Evolutionary conservation across 2,797 vertebrate species (phyloP), one percentile per base, ranked within the genome.

Genomic region (Cheirogaleus major): DNA sequence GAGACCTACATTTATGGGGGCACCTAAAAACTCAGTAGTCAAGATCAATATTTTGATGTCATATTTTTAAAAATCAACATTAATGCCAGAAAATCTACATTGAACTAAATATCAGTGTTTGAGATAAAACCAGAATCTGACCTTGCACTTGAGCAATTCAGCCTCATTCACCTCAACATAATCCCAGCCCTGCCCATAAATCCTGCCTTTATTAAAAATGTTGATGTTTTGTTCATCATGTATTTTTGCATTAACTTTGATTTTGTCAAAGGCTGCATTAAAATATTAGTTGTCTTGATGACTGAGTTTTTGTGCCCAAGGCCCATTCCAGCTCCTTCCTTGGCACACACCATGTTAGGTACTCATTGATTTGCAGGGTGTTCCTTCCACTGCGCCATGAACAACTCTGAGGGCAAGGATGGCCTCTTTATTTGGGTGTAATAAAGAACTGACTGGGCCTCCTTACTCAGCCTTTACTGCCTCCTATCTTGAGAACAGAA

Each of bases 181-280:
- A 30, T 17, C 38, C 22, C 30, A 59, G 18, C 32, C 38, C 23
- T 87, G 61, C 70, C 72, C 52, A 3, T 6, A 32, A n/a, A 81
- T 57, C 25, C 63, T 59, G 27, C 75, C 80, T 82, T 76, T 89
- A 76, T 25, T 69, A 43, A 81, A 89, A 81, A 88, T 43, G 45
- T 48, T 59, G 82, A 72, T 11, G 23, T 48, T 95, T 59, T 86
- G 27, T 88, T 89, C 41, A 55, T 55, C 30, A 12, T 78, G 30
- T 27, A 30, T 30, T 65, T 85, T 72, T 89, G 61, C 43, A 38
- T 41, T 35, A 27, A 25, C 69, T 88, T 80, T 63, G 52, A 61
- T 89, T 38, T 80, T 80, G 23, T 55, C 30, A 63, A 82, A 83
- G 48, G 2, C 22, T 48, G 23, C 11, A 50, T 17, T 76, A n/a